phyloP scores from a whole-genome alignment of 2,113 vertebrate species.

The Vidua chalybeata region DNA sequence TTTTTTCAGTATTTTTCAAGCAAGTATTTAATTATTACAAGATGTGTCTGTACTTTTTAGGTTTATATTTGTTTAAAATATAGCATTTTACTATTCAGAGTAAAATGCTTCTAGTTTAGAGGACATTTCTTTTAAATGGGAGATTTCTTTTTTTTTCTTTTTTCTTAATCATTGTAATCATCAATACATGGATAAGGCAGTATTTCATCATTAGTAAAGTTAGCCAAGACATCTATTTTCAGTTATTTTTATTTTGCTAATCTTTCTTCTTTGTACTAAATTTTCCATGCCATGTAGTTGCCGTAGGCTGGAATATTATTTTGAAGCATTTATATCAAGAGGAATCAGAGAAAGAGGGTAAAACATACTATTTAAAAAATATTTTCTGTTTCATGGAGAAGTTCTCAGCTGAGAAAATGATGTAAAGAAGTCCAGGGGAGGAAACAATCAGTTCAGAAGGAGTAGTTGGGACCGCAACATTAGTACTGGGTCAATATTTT shows the following conservation, averaged over 20 bases:
- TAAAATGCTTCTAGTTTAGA: background rate
- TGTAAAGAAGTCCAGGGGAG: background rate
- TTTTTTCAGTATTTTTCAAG: background rate
- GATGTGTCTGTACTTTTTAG: accelerated
- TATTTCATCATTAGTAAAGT: background rate
- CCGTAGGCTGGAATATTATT: background rate
- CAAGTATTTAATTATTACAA: background rate
- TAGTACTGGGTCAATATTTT: background rate
- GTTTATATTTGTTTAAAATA: background rate
- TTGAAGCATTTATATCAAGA: background rate
- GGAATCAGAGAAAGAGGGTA: background rate
- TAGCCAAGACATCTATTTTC: background rate
- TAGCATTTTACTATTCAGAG: background rate
- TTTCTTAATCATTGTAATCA: background rate
- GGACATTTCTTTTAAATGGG: background rate
- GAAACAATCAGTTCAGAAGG: background rate
- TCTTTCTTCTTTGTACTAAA: background rate
- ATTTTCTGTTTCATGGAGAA: background rate
- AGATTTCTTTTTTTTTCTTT: background rate
- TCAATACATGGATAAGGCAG: background rate
- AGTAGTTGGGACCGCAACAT: background rate
- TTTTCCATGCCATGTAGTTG: background rate
- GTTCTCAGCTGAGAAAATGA: background rate
- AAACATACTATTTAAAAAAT: background rate
- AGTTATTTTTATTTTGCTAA: background rate